These are phyloP conservation scores for Lynx canadensis DNA, from an alignment of 2,113 vertebrate species.

Conservation along the genomic window DNA sequence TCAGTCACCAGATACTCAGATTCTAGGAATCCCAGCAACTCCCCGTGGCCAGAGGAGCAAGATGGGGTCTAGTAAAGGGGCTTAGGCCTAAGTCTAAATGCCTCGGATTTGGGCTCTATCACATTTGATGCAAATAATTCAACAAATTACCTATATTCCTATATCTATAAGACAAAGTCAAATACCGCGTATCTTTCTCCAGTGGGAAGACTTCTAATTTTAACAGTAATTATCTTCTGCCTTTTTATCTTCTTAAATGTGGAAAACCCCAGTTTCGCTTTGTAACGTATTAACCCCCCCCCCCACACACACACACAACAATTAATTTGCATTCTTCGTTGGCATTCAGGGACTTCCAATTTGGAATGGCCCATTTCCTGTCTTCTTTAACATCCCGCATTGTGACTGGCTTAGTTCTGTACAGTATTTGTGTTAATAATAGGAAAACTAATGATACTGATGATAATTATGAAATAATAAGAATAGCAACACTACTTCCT, in stretches of 20 bases:
- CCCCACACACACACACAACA: not conserved
- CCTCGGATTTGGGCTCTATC: not conserved
- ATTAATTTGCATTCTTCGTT: not conserved
- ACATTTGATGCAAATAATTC: not conserved
- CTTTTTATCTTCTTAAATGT: not conserved
- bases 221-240: not conserved
- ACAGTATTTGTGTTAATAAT: not conserved
- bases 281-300: conserved; percentile 5
- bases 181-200: not conserved
- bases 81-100: not conserved
- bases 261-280: not conserved
- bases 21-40: not conserved
- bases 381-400: not conserved
- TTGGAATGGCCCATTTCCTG: not conserved
- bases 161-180: not conserved
- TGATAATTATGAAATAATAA: not conserved
- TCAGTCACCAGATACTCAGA: not conserved
- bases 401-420: not conserved
- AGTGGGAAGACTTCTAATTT: not conserved
- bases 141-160: not conserved
- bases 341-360: not conserved
- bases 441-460: not conserved
- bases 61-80: not conserved
- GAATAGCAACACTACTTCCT: not conserved
- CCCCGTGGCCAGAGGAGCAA: not conserved